A percentile compares a stretch with the other conserved stretches of the same genome.
Evolutionary conservation across 2,113 vertebrate genomes (phyloP).

Genomic region (Athene cunicularia): DNA sequence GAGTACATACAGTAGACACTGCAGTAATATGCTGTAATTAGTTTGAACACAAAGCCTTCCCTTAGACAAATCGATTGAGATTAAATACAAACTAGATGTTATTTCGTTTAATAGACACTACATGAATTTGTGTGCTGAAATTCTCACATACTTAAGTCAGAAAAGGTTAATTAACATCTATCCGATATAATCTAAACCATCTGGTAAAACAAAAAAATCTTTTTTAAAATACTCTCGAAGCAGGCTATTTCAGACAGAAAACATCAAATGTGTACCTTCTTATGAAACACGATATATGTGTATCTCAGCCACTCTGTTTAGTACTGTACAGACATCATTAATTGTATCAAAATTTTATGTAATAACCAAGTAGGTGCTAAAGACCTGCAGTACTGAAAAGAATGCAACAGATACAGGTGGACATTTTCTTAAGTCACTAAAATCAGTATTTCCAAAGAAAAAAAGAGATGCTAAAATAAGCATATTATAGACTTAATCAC

Average conservation of each 20-base stretch:
- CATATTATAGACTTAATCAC: neutral
- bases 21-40: neutral
- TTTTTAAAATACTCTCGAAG: neutral
- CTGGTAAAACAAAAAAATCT: neutral
- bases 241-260: neutral
- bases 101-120: neutral
- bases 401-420: neutral
- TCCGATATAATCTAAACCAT: neutral
- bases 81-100: neutral
- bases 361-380: neutral
- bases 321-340: neutral
- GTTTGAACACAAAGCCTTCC: neutral
- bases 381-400: neutral
- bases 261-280: neutral
- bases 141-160: neutral
- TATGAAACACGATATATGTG: neutral
- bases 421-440: neutral
- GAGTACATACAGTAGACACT: neutral
- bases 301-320: neutral
- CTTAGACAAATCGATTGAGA: neutral
- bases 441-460: neutral
- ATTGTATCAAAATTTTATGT: neutral
- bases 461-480: neutral
- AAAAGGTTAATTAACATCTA: neutral
- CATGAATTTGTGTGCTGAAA: neutral